These are phyloP conservation scores for Eleutherodactylus coqui DNA, from an alignment of 2,797 vertebrate genomes.

Conservation along the genomic window DNA sequence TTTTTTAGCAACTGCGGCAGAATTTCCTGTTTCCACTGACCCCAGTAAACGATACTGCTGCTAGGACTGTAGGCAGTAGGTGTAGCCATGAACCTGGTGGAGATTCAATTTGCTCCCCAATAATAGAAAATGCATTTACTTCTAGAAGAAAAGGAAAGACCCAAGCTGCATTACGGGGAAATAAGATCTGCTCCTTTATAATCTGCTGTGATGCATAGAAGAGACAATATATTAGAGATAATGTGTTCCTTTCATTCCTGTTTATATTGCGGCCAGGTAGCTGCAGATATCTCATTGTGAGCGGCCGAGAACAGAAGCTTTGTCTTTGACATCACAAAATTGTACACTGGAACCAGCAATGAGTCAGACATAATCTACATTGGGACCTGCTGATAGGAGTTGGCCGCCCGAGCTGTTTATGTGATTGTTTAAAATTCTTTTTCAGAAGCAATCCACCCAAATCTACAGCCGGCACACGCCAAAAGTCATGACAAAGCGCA, in stretches of 20 bases:
- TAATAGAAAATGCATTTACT: background rate
- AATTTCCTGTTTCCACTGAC: too few species aligned
- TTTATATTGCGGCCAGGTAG: background rate
- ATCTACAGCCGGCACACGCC: slow-evolving; percentile 16
- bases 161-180: background rate
- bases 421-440: slow-evolving; percentile 7
- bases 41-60: too few species aligned
- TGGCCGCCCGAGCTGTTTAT: slow-evolving; percentile 18
- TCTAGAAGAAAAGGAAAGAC: background rate
- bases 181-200: background rate
- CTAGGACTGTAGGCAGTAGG: background rate
- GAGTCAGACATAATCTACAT: slow-evolving; percentile 31
- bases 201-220: background rate
- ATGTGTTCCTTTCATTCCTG: background rate
- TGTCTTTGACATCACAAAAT: slow-evolving; percentile 11
- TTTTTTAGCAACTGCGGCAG: too few species aligned
- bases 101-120: background rate
- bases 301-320: slow-evolving; percentile 2
- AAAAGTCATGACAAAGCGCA: background rate
- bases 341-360: background rate
- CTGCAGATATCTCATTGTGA: background rate
- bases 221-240: background rate
- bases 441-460: background rate
- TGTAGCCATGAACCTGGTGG: background rate
- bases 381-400: background rate